Base-by-base conservation (phyloP, 2,113 vertebrate species). In the Urocolius indicus region DNA sequence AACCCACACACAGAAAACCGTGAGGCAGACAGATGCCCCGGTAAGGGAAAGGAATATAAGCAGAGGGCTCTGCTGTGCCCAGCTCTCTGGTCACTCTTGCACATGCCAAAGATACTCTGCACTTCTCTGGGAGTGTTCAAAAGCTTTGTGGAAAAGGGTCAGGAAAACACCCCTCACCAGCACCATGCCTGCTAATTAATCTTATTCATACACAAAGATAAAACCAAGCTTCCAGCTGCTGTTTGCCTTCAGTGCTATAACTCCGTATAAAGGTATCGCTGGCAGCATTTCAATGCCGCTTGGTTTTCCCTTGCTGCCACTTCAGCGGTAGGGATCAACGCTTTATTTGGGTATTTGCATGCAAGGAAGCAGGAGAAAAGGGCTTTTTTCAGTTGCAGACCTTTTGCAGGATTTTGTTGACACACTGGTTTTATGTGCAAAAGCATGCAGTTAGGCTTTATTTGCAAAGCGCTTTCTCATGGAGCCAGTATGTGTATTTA, bases 341-440 rank as follows among this genome's bases (percentile, higher is more conserved):
- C 61, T 76, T 58, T 87, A 55, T 85, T 76, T 84, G 59, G 81
- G 23, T 57, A 87, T 95, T 85, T 78, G 82, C 77, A 87, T 55
- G 68, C 12, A 1, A 49, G 24, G 66, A 91, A 89, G 71, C 66
- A 73, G n/a, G 27, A 32, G 58, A 32, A 65, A 89, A 87, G 15
- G 49, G 54, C 55, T 85, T 73, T 92, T 63, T 95, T 85, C 79
- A 66, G 24, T 3, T 63, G 34, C 89, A 94, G 84, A 89, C 69
- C 61, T 91, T 69, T 93, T 73, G 52, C 13, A 87, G 77, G 52
- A 90, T 71, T 92, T 83, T 93, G 76, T 93, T 95, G 90, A 88
- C 88, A 62, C 21, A 62, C 27, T 66, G 62, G 55, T 67, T 90
- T 73, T 61, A 73, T 73, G 92, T 76, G 54, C 16, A 27, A 75